These are phyloP conservation scores for Lepas anatifera DNA, from an alignment of 2,888 invertebrate genomes.

Conservation along the genomic window DNA sequence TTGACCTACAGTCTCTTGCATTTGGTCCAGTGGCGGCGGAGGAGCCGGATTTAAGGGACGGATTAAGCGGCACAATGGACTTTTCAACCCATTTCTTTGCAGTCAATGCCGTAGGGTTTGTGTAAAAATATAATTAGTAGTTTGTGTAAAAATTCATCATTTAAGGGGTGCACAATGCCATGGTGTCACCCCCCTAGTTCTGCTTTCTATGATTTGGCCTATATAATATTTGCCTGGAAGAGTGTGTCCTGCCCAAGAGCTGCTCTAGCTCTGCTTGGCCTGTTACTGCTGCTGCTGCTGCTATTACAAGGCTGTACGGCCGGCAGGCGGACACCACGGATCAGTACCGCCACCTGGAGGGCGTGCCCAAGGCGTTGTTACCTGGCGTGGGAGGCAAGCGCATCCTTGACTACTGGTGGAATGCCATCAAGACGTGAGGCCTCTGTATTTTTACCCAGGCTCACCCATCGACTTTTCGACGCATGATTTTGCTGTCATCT, in stretches of 20 bases:
- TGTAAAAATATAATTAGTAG: not conserved
- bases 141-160: not conserved
- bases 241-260: not conserved
- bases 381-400: constrained; percentile 25
- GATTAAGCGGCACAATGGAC: too few relatives aligned
- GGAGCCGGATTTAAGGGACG: too few relatives aligned
- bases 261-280: not conserved
- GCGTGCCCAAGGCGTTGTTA: constrained; percentile 25
- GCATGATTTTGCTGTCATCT: too few relatives aligned
- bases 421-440: constrained; percentile 25
- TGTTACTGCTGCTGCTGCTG: not conserved
- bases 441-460: too few relatives aligned
- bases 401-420: constrained; percentile 27
- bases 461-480: too few relatives aligned
- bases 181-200: not conserved
- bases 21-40: too few relatives aligned
- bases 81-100: too few relatives aligned
- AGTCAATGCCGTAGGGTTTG: too few relatives aligned
- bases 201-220: not conserved
- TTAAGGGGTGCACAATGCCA: not conserved
- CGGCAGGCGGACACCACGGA: constrained; percentile 21
- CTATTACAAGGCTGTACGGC: constrained; percentile 15
- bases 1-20: too few relatives aligned
- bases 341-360: constrained; percentile 23
- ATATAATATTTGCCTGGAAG: not conserved